These are phyloP conservation scores for Nymphalis c-album DNA, from an alignment of 2,888 invertebrate genomes.

Conservation along the genomic window DNA sequence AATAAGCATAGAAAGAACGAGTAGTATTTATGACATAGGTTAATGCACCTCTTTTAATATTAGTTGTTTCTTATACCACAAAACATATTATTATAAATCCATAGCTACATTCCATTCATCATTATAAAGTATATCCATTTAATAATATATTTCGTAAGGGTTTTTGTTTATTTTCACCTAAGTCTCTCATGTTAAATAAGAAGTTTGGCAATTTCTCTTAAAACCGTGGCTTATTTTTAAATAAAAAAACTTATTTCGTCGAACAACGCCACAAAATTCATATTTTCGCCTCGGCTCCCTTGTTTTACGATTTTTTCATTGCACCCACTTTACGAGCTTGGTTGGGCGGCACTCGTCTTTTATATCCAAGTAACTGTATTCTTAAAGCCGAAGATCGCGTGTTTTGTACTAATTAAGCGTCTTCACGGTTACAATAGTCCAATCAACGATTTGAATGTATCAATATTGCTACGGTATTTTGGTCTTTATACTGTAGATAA, in stretches of 20 bases:
- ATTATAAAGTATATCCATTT: too few relatives aligned
- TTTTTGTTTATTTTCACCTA: neutral
- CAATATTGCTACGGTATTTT: constrained; percentile 37
- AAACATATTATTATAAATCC: too few relatives aligned
- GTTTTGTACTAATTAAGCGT: constrained; percentile 75
- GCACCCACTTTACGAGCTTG: constrained; percentile 72
- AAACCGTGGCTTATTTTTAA: constrained; percentile 27
- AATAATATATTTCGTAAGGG: too few relatives aligned
- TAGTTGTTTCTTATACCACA: too few relatives aligned
- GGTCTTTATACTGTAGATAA: constrained; percentile 17
- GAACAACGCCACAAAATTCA: constrained; percentile 59
- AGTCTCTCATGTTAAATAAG: neutral
- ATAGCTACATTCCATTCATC: too few relatives aligned
- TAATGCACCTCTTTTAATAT: too few relatives aligned
- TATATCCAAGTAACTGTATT: constrained; percentile 60
- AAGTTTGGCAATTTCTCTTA: constrained; percentile 23
- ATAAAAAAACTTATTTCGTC: constrained; percentile 44
- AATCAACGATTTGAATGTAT: constrained; percentile 20
- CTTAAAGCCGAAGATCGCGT: constrained; percentile 65
- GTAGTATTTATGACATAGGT: too few relatives aligned
- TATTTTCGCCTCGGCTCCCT: constrained; percentile 65
- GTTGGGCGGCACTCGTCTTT: constrained; percentile 67
- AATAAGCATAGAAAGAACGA: too few relatives aligned
- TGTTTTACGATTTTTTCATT: constrained; percentile 76
- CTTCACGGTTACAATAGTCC: constrained; percentile 58